Conservation (phyloP, 2,888 invertebrate genomes). For the Dendrolimus houi region DNA sequence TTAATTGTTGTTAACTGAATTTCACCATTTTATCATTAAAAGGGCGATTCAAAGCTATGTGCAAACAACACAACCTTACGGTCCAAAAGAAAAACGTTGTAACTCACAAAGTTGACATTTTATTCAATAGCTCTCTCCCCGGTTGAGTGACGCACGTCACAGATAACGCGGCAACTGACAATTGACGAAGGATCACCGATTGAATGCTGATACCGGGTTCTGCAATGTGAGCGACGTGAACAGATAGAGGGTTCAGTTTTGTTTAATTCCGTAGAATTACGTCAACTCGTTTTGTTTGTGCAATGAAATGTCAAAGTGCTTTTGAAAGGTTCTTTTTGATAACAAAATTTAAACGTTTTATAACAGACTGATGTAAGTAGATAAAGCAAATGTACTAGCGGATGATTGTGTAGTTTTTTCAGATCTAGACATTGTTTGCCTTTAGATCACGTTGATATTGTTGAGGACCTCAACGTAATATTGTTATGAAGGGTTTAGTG, state of each 20-base stretch:
- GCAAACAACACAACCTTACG: background rate
- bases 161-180: slow-evolving; percentile 51
- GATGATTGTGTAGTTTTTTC: too few species aligned
- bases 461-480: too few species aligned
- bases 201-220: slow-evolving; percentile 33
- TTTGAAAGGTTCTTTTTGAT: background rate
- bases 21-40: too few species aligned
- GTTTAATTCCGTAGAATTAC: background rate
- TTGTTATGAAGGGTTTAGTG: too few species aligned
- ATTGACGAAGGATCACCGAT: slow-evolving; percentile 60
- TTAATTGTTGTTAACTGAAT: too few species aligned
- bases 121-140: slow-evolving; percentile 39
- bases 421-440: too few species aligned
- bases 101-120: slow-evolving; percentile 44
- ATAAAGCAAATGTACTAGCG: too few species aligned
- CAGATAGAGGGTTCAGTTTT: slow-evolving; percentile 10
- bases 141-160: slow-evolving; percentile 51
- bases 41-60: too few species aligned
- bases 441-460: too few species aligned
- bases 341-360: background rate
- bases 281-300: background rate
- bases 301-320: background rate
- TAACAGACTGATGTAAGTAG: background rate
- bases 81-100: background rate
- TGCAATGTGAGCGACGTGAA: slow-evolving; percentile 26